A percentile compares a stretch with the other conserved stretches of the same genome.
These are phyloP conservation scores for Cerceris rybyensis DNA, from an alignment of 2,888 invertebrate species.

Conservation along the genomic window DNA sequence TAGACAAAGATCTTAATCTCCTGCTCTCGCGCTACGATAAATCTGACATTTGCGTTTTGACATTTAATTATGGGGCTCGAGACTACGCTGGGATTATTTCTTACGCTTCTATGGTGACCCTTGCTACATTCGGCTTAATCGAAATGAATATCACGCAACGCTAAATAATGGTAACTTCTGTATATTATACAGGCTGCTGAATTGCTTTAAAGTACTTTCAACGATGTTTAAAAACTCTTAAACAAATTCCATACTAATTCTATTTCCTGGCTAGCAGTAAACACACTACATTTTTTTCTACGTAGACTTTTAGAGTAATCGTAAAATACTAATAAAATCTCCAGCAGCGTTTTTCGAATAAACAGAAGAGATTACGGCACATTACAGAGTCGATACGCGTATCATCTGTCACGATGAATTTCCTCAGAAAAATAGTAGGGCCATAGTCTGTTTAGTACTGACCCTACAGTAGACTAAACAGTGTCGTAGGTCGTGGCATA, in stretches of 20 bases:
- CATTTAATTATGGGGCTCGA: conserved; percentile 44
- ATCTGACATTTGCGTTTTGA: conserved; percentile 30
- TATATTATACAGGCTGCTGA: conserved; percentile 17
- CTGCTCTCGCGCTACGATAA: not conserved
- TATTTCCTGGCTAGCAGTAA: not conserved
- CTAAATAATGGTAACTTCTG: conserved; percentile 9
- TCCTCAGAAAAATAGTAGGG: conserved; percentile 45
- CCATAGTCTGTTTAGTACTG: conserved; percentile 45
- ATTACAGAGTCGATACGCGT: conserved; percentile 27
- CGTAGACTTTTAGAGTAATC: not conserved
- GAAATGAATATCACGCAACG: conserved; percentile 24
- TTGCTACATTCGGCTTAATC: conserved; percentile 34
- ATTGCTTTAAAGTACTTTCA: not conserved
- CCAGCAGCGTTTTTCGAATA: conserved; percentile 2
- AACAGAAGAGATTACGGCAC: conserved; percentile 36
- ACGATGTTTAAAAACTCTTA: not conserved
- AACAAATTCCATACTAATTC: not conserved
- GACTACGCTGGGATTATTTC: conserved; percentile 22
- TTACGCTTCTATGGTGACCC: conserved; percentile 27
- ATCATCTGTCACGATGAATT: conserved; percentile 33
- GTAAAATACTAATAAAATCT: not conserved
- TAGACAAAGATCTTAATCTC: not conserved
- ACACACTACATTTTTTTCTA: not conserved
- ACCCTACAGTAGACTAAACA: conserved; percentile 62
- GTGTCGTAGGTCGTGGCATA: conserved; percentile 57